Percentiles rank a stretch among this genome's conserved stretches.
Evolutionary conservation across 2,888 invertebrate genomes (phyloP).

Genomic region (Phrixothrix hirtus): DNA sequence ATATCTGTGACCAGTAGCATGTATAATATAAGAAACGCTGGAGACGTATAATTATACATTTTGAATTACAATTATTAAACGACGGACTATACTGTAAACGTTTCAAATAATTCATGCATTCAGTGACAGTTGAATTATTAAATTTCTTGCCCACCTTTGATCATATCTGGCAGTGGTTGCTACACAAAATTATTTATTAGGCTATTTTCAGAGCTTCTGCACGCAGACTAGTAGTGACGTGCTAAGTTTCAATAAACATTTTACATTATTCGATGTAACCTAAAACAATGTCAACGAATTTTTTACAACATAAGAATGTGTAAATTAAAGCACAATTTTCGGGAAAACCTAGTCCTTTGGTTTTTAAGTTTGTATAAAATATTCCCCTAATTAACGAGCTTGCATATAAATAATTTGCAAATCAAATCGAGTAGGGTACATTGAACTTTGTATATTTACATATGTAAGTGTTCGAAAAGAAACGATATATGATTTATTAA

Average conservation of each 20-base stretch:
- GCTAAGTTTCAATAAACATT: not conserved
- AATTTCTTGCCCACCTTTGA: conserved; percentile 30
- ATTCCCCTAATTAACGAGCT: too few relatives aligned
- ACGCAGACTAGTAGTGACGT: conserved; percentile 19
- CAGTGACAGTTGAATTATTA: conserved; percentile 41
- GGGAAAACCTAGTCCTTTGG: too few relatives aligned
- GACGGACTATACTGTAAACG: conserved; percentile 44
- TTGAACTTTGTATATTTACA: too few relatives aligned
- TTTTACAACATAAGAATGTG: too few relatives aligned
- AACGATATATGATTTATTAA: too few relatives aligned
- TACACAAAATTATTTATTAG: conserved; percentile 28
- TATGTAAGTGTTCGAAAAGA: too few relatives aligned
- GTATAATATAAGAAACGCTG: conserved; percentile 54
- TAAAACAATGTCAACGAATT: too few relatives aligned
- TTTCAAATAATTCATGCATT: conserved; percentile 39
- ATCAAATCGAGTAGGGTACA: too few relatives aligned
- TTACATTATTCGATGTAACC: not conserved
- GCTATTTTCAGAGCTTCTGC: conserved; percentile 25
- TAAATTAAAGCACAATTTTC: too few relatives aligned
- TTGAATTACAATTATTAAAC: conserved; percentile 56
- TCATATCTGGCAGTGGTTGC: conserved; percentile 29
- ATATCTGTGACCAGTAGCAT: conserved; percentile 54
- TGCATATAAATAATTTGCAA: too few relatives aligned
- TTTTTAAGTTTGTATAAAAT: too few relatives aligned
- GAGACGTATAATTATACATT: conserved; percentile 56